A percentile compares a stretch with the other conserved stretches of the same genome.
These are phyloP conservation scores for Chrysotoxum bicinctum DNA, from an alignment of 2,888 invertebrate genomes.

Conservation along the genomic window DNA sequence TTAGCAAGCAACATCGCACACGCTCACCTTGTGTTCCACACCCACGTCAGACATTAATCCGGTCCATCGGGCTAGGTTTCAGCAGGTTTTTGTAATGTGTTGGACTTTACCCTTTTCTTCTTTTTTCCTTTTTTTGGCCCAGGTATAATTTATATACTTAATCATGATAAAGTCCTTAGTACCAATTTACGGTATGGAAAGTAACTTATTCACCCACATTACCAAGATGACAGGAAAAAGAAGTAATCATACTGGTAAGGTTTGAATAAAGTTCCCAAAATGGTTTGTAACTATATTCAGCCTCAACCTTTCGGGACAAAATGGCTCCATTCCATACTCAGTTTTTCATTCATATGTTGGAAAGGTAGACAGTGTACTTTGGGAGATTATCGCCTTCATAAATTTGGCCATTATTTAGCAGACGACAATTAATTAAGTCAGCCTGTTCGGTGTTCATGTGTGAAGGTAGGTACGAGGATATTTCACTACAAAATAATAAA, in stretches of 20 bases:
- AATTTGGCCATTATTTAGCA: conserved; percentile 65
- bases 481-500: conserved; percentile 48
- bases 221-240: conserved; percentile 14
- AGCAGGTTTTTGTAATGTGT: conserved; percentile 64
- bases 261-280: conserved; percentile 40
- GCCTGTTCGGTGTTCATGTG: conserved; percentile 37
- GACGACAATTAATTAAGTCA: conserved; percentile 64
- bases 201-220: conserved; percentile 44
- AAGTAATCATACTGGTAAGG: conserved; percentile 12
- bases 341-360: neutral
- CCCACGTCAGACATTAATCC: conserved; percentile 53
- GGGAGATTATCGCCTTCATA: conserved; percentile 65
- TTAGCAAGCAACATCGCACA: conserved; percentile 31
- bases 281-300: conserved; percentile 15
- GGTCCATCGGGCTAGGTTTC: conserved; percentile 67
- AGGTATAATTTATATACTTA: conserved; percentile 63
- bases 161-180: conserved; percentile 71
- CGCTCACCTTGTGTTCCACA: conserved; percentile 22
- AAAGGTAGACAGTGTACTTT: neutral
- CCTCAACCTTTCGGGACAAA: neutral
- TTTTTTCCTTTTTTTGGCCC: conserved; percentile 11
- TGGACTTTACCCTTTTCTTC: conserved; percentile 37
- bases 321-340: neutral
- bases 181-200: conserved; percentile 57
- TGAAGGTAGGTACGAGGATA: neutral